Conservation (phyloP, 2,797 vertebrate species). For the Mormyrus proboscirostris region DNA sequence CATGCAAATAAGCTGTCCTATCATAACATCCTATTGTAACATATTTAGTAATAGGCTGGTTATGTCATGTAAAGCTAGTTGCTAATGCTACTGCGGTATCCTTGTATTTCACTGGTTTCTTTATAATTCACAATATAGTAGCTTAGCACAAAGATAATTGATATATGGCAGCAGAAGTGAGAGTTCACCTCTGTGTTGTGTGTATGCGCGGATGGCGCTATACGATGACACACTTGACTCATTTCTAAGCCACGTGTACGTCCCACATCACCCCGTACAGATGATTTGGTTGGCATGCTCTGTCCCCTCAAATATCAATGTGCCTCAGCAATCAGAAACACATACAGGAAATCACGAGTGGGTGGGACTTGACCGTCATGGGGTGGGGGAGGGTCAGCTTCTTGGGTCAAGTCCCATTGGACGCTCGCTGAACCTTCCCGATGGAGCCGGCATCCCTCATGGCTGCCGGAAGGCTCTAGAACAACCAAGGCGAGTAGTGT, state of each 20-base stretch:
- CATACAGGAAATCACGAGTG: slow-evolving; percentile 33
- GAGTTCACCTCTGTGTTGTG: not conserved
- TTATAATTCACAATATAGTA: not conserved
- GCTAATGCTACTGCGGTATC: not conserved
- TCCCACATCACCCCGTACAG: not conserved
- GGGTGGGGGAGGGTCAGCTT: slow-evolving; percentile 12
- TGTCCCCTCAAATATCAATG: slow-evolving; percentile 60
- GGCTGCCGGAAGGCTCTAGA: slow-evolving; percentile 59
- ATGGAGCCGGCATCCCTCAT: slow-evolving; percentile 61
- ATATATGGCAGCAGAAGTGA: not conserved
- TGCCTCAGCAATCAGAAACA: slow-evolving; percentile 44
- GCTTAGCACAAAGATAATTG: not conserved
- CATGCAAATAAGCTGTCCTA: not conserved
- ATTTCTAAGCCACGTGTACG: not conserved
- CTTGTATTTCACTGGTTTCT: not conserved
- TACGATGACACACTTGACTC: slow-evolving; percentile 2
- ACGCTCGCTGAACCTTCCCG: slow-evolving; percentile 54
- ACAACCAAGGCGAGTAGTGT: slow-evolving; percentile 62
- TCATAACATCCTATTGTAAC: not conserved
- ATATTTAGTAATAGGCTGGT: not conserved
- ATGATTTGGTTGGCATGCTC: slow-evolving; percentile 52
- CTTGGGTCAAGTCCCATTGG: slow-evolving; percentile 50
- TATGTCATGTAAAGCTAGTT: not conserved
- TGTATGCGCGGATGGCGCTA: not conserved
- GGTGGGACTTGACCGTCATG: slow-evolving; percentile 1